These are phyloP conservation scores for Chunga burmeisteri DNA, from an alignment of 2,113 vertebrate genomes.

Conservation along the genomic window DNA sequence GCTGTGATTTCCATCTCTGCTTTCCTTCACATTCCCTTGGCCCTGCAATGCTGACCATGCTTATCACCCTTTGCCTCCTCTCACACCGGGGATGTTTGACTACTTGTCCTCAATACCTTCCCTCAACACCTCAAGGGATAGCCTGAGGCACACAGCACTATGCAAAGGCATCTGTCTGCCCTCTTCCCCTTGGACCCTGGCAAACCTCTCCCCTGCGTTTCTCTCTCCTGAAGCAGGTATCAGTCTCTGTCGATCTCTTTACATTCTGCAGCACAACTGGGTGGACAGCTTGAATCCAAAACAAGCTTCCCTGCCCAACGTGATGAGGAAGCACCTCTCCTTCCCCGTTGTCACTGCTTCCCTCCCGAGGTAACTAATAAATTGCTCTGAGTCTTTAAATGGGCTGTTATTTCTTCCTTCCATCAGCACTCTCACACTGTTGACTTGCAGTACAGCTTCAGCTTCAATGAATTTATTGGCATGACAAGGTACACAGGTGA, in stretches of 20 bases:
- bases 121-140: background rate
- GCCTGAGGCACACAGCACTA: background rate
- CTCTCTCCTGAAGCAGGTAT: background rate
- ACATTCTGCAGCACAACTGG: rapidly evolving
- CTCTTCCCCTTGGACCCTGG: background rate
- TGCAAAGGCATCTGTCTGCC: background rate
- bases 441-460: background rate
- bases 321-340: background rate
- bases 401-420: conserved; percentile 42
- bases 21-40: background rate
- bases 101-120: background rate
- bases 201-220: background rate
- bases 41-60: background rate
- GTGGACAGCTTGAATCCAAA: background rate
- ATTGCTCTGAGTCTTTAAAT: conserved; percentile 47
- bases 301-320: background rate
- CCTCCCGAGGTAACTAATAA: conserved; percentile 13
- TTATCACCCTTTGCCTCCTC: background rate
- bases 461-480: conserved; percentile 48
- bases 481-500: conserved; percentile 49
- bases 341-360: background rate
- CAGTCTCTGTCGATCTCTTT: background rate
- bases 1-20: background rate
- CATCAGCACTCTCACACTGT: conserved; percentile 22
- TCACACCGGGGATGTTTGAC: background rate